Evolutionary conservation across 2,888 invertebrate genomes (phyloP), one percentile per base, ranked within the genome.

Genomic region (Melangyna quadrimaculata): DNA sequence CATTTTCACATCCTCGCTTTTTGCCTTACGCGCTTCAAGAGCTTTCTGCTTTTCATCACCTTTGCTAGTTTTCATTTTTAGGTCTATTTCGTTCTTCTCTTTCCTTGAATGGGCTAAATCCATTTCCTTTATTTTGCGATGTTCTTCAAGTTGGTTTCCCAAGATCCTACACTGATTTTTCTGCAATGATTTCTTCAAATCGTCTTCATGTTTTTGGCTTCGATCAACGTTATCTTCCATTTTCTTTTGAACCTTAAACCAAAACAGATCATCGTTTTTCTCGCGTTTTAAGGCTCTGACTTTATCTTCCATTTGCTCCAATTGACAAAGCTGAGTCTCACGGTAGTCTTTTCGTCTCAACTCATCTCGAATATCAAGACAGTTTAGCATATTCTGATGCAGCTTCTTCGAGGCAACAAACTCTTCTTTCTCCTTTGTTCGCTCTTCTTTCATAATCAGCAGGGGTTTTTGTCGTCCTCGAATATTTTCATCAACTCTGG

Each of bases 251-350:
- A 90, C 88, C 14, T 88, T 71, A 4, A 79, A 17, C 91, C 91
- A 91, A 61, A 89, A 89, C 2, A 87, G 87, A 0, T 90, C 89
- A 8, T 88, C 45, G 24, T 90, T 87, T 35, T 88, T 87, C 10
- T 90, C 88, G 0, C 88, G 88, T 0, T 73, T 77, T n/a, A 88
- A 51, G n/a, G 87, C 87, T 1, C 90, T 88, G 24, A 88, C 74
- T 22, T 89, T 90, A n/a, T 91, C 91, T 12, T 88, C 80, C 29
- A 91, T 91, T 75, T 91, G 91, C 61, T 91, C 89, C 74, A 89
- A 88, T 63, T 90, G 90, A n/a, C 90, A 89, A 14, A 88, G 73
- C 45, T 89, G 89, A 0, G 88, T 88, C 17, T 90, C 88, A 14
- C 75, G 83, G 27, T 88, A 74, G 71, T 91, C 90, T 69, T 89